Percentiles rank a stretch among this genome's conserved stretches.
phyloP scores from a whole-genome alignment of 2,113 vertebrate genomes.

The Shinisaurus crocodilurus region DNA sequence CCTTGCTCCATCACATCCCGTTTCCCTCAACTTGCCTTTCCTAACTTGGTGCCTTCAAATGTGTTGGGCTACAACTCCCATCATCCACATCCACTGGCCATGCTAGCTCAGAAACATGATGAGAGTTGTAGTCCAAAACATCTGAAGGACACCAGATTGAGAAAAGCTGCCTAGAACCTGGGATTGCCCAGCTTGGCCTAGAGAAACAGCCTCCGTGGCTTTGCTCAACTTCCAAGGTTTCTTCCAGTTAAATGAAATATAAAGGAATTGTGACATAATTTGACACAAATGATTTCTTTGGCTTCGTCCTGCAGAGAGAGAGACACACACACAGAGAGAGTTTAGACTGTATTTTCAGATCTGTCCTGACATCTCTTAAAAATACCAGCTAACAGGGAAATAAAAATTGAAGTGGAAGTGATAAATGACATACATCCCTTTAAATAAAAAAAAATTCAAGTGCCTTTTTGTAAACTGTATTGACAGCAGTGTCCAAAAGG shows the following conservation, averaged over 20 bases:
- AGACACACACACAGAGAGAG: no score
- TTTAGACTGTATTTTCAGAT: constrained; percentile 1
- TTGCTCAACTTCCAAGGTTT: background rate
- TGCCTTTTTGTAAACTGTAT: background rate
- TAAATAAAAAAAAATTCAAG: no score
- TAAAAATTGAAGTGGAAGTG: background rate
- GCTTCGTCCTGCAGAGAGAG: background rate
- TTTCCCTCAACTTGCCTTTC: no score
- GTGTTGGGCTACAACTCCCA: background rate
- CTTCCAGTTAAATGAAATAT: background rate
- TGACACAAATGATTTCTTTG: background rate
- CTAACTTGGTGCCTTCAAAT: background rate
- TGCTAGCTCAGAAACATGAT: no score
- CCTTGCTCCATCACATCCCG: background rate
- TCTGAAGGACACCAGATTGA: no score
- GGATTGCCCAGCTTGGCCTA: background rate
- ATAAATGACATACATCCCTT: background rate
- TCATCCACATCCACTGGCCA: background rate
- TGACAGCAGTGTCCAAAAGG: background rate
- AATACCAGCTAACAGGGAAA: background rate
- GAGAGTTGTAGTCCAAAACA: no score
- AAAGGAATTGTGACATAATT: constrained; percentile 1
- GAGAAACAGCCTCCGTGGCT: background rate
- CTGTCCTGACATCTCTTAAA: background rate
- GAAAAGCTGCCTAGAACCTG: no score